Evolutionary conservation across 92 coral and sea anemone species (phyloP), one percentile per base, ranked within the genome.

Genomic region (Parazoanthus swiftii): DNA sequence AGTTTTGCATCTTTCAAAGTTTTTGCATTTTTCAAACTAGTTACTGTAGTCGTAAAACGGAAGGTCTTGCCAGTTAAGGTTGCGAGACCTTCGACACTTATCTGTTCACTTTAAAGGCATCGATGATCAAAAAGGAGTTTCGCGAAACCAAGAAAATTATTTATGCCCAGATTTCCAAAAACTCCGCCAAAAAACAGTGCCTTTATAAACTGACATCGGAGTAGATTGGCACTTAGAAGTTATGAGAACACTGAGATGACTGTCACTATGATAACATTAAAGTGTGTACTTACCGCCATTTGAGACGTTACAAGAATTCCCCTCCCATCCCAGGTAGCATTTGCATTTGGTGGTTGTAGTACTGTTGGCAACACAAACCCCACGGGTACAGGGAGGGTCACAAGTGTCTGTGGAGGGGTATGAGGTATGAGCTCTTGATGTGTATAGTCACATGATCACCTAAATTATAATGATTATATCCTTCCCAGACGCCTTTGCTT

Each of bases 251-350:
- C 9, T 48, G 51, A 48, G 8, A 10, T 48, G 51, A 26, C 4
- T 21, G 36, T 26, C 25, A 25, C 35, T 21, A 37, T 54, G 43
- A n/a, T 81, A 13, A 51, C 9, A 54, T 3, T 20, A 9, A 63
- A 59, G 54, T 37, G 13, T 14, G 6, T 25, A 15, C 89, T 76
- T 82, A 97, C 99, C 99, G 91, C 99, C 99, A 74, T 93, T 94
- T 16, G 98, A 91, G 15, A 86, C 89, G 80, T 95, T 95, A 82
- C 99, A 97, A 81, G 85, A 88, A 37, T 68, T 83, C 65, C 99
- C 99, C 85, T 95, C 98, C 98, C 98, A 97, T 16, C 99, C 99
- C 35, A 97, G 83, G 86, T 94, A 94, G 81, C 99, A 97, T 48
- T 90, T 89, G 78, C 99, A 97, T 77, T 90, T 93, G 82, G 94